Evolutionary conservation across 2,888 invertebrate species (phyloP).

Genomic region (Beris morrisii): DNA sequence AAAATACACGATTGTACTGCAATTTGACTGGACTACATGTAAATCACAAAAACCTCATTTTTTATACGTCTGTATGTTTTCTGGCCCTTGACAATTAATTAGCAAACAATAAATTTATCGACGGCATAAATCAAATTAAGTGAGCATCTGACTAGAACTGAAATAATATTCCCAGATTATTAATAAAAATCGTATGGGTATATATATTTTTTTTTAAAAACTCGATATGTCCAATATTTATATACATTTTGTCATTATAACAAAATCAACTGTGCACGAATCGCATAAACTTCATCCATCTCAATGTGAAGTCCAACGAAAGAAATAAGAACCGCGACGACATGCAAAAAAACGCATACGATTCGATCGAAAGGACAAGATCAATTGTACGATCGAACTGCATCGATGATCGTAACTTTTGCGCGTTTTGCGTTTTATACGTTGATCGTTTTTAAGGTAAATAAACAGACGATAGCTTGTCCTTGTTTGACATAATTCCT

Average conservation of each 20-base stretch:
- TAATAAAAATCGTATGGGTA: conserved; percentile 17
- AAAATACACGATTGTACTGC: no score
- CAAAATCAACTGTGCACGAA: conserved; percentile 1
- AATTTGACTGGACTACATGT: no score
- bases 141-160: neutral
- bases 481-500: conserved; percentile 55
- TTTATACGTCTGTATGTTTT: no score
- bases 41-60: no score
- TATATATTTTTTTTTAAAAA: neutral
- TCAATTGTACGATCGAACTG: neutral
- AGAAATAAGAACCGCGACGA: conserved; percentile 1
- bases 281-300: conserved; percentile 19
- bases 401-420: conserved; percentile 6
- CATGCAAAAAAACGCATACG: conserved; percentile 1
- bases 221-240: conserved; percentile 20
- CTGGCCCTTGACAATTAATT: neutral
- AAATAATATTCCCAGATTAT: conserved; percentile 24
- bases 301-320: neutral
- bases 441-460: conserved; percentile 18
- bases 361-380: conserved; percentile 8
- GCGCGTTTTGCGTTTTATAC: conserved; percentile 9
- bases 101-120: conserved; percentile 16
- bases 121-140: neutral
- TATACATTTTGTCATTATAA: conserved; percentile 13
- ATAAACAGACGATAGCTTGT: conserved; percentile 45